phyloP scores from a whole-genome alignment of 2,113 vertebrate genomes.

The Coturnix japonica region DNA sequence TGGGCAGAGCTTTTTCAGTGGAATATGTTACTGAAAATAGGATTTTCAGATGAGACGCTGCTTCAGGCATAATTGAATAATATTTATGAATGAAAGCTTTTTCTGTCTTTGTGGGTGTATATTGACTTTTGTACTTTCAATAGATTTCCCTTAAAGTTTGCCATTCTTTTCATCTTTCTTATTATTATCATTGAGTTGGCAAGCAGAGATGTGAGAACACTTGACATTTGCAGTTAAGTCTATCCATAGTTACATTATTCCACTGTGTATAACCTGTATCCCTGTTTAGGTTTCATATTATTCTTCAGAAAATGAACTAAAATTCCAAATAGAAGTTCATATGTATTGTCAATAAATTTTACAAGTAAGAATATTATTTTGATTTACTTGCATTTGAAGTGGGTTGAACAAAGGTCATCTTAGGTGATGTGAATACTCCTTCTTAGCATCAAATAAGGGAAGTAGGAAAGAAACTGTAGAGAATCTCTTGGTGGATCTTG shows the following conservation, averaged over 20 bases:
- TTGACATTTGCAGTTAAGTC: neutral
- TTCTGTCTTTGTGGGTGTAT: neutral
- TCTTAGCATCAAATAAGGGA: neutral
- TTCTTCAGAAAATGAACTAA: neutral
- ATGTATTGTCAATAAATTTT: neutral
- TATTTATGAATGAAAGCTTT: neutral
- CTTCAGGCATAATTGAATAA: neutral
- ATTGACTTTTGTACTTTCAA: neutral
- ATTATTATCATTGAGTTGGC: neutral
- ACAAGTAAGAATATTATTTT: neutral
- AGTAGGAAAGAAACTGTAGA: neutral
- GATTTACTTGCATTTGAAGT: neutral
- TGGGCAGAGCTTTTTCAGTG: neutral
- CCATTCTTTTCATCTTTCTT: neutral
- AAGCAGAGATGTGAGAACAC: neutral
- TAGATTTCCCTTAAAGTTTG: neutral
- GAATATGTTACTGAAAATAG: neutral
- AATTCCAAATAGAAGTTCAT: neutral
- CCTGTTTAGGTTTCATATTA: neutral
- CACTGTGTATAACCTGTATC: neutral
- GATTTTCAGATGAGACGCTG: neutral
- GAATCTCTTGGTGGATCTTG: neutral
- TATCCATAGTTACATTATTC: neutral
- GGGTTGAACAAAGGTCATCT: neutral
- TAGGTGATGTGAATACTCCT: neutral